Evolutionary conservation across 1,140 invertebrate species (phyloP).

Genomic region (Papilio glaucus): DNA sequence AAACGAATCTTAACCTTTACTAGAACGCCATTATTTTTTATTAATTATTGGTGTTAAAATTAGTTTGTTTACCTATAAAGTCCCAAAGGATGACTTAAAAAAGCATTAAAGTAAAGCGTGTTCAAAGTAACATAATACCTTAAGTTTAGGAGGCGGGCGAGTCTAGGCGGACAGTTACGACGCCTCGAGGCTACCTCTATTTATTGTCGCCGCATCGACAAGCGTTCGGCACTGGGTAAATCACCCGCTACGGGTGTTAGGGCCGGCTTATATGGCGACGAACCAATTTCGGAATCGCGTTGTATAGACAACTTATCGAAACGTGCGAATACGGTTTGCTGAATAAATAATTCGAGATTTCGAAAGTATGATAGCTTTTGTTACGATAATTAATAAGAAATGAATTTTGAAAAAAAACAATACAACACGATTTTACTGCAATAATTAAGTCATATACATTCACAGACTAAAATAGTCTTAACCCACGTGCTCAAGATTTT

Average conservation of each 20-base stretch:
- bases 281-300: conserved; percentile 44
- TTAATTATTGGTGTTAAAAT: too few species aligned
- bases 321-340: conserved; percentile 26
- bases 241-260: conserved; percentile 45
- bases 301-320: conserved; percentile 44
- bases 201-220: conserved; percentile 57
- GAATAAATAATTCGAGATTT: conserved; percentile 39
- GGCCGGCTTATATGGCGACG: conserved; percentile 48
- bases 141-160: conserved; percentile 37
- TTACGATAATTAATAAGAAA: background rate
- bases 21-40: too few species aligned
- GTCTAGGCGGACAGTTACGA: conserved; percentile 49
- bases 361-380: conserved; percentile 19
- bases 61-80: background rate
- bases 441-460: too few species aligned
- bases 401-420: too few species aligned
- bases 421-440: too few species aligned
- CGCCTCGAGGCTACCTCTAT: conserved; percentile 63
- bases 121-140: conserved; percentile 51
- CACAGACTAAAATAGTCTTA: too few species aligned
- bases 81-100: background rate
- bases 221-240: conserved; percentile 47
- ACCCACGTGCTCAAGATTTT: too few species aligned
- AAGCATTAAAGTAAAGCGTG: conserved; percentile 1
- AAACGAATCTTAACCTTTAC: too few species aligned